Conservation (phyloP, 1,140 invertebrate species). For the Rhynchophorus ferrugineus region DNA sequence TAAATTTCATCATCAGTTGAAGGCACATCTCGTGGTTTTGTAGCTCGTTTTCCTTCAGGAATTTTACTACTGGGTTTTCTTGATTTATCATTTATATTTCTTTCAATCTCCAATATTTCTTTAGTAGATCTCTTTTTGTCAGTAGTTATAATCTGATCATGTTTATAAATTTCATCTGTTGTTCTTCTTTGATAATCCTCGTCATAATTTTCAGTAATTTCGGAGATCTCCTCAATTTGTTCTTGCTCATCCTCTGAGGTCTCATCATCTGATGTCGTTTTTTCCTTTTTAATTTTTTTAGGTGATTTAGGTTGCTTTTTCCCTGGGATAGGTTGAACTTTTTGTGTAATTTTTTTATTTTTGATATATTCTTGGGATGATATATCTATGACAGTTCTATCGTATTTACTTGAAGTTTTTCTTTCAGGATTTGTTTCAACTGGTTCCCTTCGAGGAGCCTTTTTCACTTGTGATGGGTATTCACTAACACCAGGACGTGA, state of each 20-base stretch:
- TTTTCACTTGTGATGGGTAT: conserved; percentile 8
- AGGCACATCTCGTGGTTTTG: too few relatives aligned
- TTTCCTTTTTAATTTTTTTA: conserved; percentile 12
- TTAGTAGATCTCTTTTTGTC: too few relatives aligned
- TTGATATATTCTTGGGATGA: not conserved
- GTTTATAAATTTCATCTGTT: too few relatives aligned
- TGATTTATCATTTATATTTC: too few relatives aligned
- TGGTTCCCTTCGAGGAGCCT: conserved; percentile 7
- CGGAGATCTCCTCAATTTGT: too few relatives aligned
- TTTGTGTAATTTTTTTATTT: not conserved
- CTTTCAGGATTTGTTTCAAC: conserved; percentile 3
- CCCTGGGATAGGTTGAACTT: not conserved
- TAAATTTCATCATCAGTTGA: conserved; percentile 4
- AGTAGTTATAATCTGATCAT: too few relatives aligned
- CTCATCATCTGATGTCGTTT: conserved; percentile 11
- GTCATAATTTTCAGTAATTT: too few relatives aligned
- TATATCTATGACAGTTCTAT: not conserved
- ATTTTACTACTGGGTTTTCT: too few relatives aligned
- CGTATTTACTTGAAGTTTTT: not conserved
- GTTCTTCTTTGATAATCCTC: too few relatives aligned
- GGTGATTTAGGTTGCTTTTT: conserved; percentile 1
- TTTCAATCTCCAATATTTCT: too few relatives aligned
- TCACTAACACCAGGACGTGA: not conserved
- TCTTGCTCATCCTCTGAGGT: conserved; percentile 16
- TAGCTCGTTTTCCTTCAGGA: too few relatives aligned